Conservation (phyloP, 2,113 vertebrate species). For the Hippocampus mohnikei region DNA sequence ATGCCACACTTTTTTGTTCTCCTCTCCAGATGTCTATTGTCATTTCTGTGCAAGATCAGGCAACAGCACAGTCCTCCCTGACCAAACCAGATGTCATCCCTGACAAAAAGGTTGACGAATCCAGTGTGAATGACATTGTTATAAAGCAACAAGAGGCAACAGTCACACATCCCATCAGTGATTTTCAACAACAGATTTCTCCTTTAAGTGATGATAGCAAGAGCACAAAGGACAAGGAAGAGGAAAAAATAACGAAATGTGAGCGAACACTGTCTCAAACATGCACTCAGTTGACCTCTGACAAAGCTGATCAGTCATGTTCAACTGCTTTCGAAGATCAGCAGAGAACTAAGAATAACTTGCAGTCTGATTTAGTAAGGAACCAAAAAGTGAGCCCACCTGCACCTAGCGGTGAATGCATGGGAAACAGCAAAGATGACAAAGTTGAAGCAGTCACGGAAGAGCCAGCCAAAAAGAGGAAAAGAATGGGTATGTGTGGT, state of each 20-base stretch:
- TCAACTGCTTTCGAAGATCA: constrained; percentile 1
- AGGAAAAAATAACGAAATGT: constrained; percentile 11
- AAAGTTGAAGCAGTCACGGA: constrained; percentile 5
- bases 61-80: background rate
- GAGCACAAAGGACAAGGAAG: background rate
- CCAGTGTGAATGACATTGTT: background rate
- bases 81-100: constrained; percentile 7
- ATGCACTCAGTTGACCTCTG: background rate
- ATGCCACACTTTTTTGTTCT: background rate
- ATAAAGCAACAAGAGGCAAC: constrained; percentile 8
- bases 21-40: constrained; percentile 6
- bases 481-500: constrained; percentile 63
- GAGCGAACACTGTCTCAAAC: background rate
- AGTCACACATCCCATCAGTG: background rate
- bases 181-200: constrained; percentile 10
- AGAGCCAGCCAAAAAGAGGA: constrained; percentile 52
- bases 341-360: background rate
- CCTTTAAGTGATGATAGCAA: background rate
- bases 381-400: constrained; percentile 13
- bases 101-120: constrained; percentile 6
- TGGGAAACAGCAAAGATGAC: constrained; percentile 15
- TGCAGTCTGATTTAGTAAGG: constrained; percentile 6
- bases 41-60: constrained; percentile 10
- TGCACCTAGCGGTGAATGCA: background rate
- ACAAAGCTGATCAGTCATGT: background rate